Evolutionary conservation across 2,113 vertebrate genomes (phyloP), one percentile per base, ranked within the genome.

Genomic region (Serilophus lunatus): DNA sequence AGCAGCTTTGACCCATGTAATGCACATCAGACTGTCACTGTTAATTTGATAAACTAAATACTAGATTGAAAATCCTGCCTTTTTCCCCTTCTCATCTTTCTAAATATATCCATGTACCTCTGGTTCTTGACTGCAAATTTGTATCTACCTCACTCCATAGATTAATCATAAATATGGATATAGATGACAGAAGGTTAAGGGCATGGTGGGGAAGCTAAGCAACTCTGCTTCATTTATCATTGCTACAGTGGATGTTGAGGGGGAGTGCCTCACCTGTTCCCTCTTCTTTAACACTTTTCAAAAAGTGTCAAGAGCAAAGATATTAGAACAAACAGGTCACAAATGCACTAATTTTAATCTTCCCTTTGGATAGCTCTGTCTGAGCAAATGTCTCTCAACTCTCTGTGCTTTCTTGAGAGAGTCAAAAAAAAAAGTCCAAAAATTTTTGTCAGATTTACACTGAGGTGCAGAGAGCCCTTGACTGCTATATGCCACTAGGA

Each of bases 151-250:
- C 9, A 45, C 86, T 94, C 83, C 68, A 75, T 11, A 94, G 91
- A 95, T 88, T 83, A 93, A 88, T 95, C 93, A 95, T 97, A 95
- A 93, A 97, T 97, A 93, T 94, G 91, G 79, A 91, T 93, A 80
- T 69, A 91, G 72, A 88, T 85, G 85, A 83, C 68, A 86, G 92
- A 83, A 96, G 95, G 93, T 88, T 89, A 94, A 96, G 88, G 88
- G 64, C 83, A 94, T 33, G 56, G 81, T 4, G 6, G 86, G 75
- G 82, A 94, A 70, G 74, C 82, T 77, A n/a, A 94, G 86, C 26
- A 86, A 56, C 42, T 86, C 60, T 0, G 5, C 45, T 86, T 91
- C 88, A 94, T 94, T 94, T 95, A 86, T 97, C 77, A 94, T 90
- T 77, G 49, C 51, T 81, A 26, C 31, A 54, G 28, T 36, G 49